Evolutionary conservation across 2,113 vertebrate genomes (phyloP).

Genomic region (Apeltes quadracus): DNA sequence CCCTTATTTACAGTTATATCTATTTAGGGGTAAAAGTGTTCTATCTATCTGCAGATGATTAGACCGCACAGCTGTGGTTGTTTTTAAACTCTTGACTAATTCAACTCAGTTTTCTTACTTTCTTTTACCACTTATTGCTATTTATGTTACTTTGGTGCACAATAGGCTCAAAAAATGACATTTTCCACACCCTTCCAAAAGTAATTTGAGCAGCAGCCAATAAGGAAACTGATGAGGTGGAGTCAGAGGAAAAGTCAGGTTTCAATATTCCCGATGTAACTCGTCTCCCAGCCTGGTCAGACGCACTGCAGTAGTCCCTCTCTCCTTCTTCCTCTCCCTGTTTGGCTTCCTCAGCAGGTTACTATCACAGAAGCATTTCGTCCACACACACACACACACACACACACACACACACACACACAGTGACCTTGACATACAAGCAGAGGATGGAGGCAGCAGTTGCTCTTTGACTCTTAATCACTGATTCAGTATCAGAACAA

Average conservation of each 20-base stretch:
- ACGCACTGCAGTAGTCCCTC: slow-evolving; percentile 57
- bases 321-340: slow-evolving; percentile 38
- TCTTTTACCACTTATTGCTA: slow-evolving; percentile 14
- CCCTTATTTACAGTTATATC: slow-evolving; percentile 46
- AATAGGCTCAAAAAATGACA: slow-evolving; percentile 20
- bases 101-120: not conserved
- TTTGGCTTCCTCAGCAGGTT: slow-evolving; percentile 72
- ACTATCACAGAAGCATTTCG: slow-evolving; percentile 46
- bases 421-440: slow-evolving; percentile 53
- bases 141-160: slow-evolving; percentile 16
- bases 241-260: slow-evolving; percentile 3
- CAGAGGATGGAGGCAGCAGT: slow-evolving; percentile 36
- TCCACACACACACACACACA: slow-evolving; percentile 28
- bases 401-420: slow-evolving; percentile 40
- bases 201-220: slow-evolving; percentile 26
- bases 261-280: slow-evolving; percentile 49
- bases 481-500: slow-evolving; percentile 38
- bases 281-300: slow-evolving; percentile 20
- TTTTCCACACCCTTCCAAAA: slow-evolving; percentile 44
- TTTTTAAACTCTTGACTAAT: slow-evolving; percentile 1
- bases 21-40: slow-evolving; percentile 28
- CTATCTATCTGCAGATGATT: slow-evolving; percentile 19
- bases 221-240: slow-evolving; percentile 4
- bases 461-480: slow-evolving; percentile 56
- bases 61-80: slow-evolving; percentile 12